A percentile compares a stretch with the other conserved stretches of the same genome.
phyloP scores from a whole-genome alignment of 2,113 vertebrate genomes.

The Raja brachyura region DNA sequence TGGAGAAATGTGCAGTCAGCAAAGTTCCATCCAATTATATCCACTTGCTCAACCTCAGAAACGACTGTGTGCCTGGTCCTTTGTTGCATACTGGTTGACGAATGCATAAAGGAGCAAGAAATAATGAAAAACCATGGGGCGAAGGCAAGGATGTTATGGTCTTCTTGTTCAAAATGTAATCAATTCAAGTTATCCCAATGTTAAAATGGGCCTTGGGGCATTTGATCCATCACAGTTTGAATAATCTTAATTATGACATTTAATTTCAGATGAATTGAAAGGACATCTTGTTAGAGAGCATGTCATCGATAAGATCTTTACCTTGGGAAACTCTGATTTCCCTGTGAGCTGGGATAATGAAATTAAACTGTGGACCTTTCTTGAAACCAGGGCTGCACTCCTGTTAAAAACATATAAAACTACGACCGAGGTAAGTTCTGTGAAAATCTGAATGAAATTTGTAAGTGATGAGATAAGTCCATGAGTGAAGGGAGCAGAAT shows the following conservation, averaged over 20 bases:
- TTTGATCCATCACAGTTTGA: not conserved
- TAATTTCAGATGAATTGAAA: slow-evolving; percentile 79
- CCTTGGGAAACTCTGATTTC: slow-evolving; percentile 85
- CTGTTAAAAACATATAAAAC: slow-evolving; percentile 93
- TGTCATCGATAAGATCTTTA: slow-evolving; percentile 89
- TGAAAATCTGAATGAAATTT: not conserved
- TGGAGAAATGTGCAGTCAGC: not conserved
- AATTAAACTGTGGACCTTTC: slow-evolving; percentile 93
- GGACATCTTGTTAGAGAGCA: slow-evolving; percentile 82
- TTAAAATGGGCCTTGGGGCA: not conserved
- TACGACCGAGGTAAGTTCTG: slow-evolving; percentile 64
- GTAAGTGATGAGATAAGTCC: not conserved
- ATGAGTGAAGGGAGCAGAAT: too few relatives aligned
- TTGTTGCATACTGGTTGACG: not conserved
- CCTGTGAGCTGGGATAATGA: slow-evolving; percentile 97
- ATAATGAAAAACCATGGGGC: not conserved
- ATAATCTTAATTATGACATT: slow-evolving; percentile 1
- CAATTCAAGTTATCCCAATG: not conserved
- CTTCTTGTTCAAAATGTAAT: slow-evolving; percentile 18
- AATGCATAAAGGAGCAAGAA: not conserved
- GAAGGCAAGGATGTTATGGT: not conserved
- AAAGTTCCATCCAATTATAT: not conserved
- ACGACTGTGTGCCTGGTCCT: not conserved
- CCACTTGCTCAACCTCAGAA: not conserved
- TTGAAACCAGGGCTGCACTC: slow-evolving; percentile 85